A percentile compares a stretch with the other conserved stretches of the same genome.
Evolutionary conservation across 2,888 invertebrate genomes (phyloP).

Genomic region (Xylota sylvarum): DNA sequence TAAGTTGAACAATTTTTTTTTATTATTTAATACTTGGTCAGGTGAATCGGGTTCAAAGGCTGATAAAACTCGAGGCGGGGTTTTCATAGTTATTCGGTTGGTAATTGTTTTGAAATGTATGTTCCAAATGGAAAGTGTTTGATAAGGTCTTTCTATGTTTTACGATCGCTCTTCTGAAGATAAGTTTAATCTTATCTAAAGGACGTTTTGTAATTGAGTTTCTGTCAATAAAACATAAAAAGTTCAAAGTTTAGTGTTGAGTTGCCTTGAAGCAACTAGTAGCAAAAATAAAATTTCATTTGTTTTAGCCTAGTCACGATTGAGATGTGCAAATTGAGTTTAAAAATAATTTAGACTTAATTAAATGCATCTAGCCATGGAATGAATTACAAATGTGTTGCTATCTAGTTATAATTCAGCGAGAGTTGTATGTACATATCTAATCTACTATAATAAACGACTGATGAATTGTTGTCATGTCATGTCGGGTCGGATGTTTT

Average conservation of each 20-base stretch:
- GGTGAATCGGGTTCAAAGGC: constrained; percentile 17
- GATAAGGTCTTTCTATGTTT: neutral
- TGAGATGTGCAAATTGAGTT: too few relatives aligned
- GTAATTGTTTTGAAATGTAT: neutral
- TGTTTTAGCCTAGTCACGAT: too few relatives aligned
- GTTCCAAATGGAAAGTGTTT: neutral
- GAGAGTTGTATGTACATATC: too few relatives aligned
- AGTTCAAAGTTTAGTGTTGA: constrained; percentile 1
- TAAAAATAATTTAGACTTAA: too few relatives aligned
- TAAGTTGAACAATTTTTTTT: constrained; percentile 84
- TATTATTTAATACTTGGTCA: neutral
- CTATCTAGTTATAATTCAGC: too few relatives aligned
- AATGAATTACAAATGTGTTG: too few relatives aligned
- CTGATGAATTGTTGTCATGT: too few relatives aligned
- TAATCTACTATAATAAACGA: too few relatives aligned
- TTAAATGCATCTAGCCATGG: too few relatives aligned
- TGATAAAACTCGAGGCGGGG: neutral
- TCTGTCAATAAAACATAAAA: neutral
- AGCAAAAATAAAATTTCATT: too few relatives aligned
- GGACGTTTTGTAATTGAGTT: neutral
- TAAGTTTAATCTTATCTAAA: constrained; percentile 9
- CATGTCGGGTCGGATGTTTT: too few relatives aligned
- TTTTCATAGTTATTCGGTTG: neutral
- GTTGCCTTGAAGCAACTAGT: too few relatives aligned
- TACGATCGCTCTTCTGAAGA: neutral